A percentile compares a stretch with the other conserved stretches of the same genome.
Conservation (phyloP, 2,113 vertebrate species). For the Apodemus speciosus region DNA sequence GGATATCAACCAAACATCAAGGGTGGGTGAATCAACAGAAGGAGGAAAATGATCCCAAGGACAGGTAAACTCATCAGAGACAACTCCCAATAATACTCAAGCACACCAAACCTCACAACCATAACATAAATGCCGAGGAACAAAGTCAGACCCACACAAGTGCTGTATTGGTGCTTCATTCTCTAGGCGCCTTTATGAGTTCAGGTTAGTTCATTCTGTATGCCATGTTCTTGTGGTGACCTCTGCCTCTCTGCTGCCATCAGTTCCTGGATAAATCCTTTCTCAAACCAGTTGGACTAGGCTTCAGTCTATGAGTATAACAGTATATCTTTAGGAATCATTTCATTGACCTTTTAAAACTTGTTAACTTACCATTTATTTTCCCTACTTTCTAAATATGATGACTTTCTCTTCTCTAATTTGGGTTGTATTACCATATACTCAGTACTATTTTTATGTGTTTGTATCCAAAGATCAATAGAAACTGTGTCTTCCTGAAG, state of each 20-base stretch:
- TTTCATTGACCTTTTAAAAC: not conserved
- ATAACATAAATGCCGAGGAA: not conserved
- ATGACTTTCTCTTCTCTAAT: not conserved
- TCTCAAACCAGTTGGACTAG: not conserved
- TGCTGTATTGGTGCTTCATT: not conserved
- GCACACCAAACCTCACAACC: not conserved
- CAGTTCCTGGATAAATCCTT: not conserved
- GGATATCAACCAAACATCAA: not conserved
- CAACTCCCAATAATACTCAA: not conserved
- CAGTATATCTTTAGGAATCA: not conserved
- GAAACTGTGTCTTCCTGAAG: not conserved
- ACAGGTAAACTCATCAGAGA: not conserved
- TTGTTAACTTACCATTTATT: not conserved
- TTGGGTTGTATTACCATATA: not conserved
- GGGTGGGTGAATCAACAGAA: not conserved
- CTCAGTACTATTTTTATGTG: not conserved
- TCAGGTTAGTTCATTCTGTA: not conserved
- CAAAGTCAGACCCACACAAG: too few species aligned
- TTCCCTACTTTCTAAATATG: not conserved
- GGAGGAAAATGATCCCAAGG: not conserved
- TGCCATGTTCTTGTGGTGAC: not conserved
- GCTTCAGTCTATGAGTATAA: not conserved
- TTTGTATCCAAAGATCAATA: constrained; percentile 19
- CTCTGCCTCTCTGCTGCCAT: not conserved
- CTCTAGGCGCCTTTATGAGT: not conserved